Percentiles rank a stretch among this genome's conserved stretches.
Evolutionary conservation across 2,113 vertebrate species (phyloP).

Genomic region (Tachysurus fulvidraco): DNA sequence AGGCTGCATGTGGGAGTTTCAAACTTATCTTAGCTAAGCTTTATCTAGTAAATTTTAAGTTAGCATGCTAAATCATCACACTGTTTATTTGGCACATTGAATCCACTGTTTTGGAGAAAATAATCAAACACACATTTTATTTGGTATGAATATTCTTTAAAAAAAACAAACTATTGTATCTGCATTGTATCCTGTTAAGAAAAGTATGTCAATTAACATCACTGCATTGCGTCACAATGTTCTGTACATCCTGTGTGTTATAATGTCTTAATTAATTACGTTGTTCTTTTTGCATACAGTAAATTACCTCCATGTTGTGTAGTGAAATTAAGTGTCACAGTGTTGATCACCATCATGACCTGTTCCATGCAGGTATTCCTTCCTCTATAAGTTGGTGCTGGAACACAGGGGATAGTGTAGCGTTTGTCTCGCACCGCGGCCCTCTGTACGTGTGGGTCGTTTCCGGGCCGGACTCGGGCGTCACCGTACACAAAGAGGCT

Average conservation of each 20-base stretch:
- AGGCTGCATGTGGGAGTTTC: too few species aligned
- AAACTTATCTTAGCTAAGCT: too few species aligned
- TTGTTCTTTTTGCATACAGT: background rate
- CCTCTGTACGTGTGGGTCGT: slow-evolving; percentile 90
- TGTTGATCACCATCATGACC: background rate
- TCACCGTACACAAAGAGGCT: slow-evolving; percentile 89
- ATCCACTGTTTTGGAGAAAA: background rate
- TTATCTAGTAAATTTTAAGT: too few species aligned
- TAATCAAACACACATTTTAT: background rate
- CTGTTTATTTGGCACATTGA: background rate
- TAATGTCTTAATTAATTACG: background rate
- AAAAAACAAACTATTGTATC: background rate
- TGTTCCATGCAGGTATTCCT: slow-evolving; percentile 78
- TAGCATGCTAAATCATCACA: too few species aligned
- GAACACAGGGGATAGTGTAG: slow-evolving; percentile 81
- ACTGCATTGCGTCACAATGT: background rate
- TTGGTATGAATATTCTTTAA: background rate
- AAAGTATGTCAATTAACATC: background rate
- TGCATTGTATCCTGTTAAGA: background rate
- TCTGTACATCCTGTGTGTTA: background rate
- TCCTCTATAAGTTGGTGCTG: slow-evolving; percentile 92
- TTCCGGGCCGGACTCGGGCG: slow-evolving; percentile 80
- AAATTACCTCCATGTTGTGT: background rate
- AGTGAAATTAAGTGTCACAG: background rate
- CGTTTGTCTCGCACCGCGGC: slow-evolving; percentile 89